These are phyloP conservation scores for Phylloscopus trochiloides DNA, from an alignment of 2,113 vertebrate genomes.

Conservation along the genomic window DNA sequence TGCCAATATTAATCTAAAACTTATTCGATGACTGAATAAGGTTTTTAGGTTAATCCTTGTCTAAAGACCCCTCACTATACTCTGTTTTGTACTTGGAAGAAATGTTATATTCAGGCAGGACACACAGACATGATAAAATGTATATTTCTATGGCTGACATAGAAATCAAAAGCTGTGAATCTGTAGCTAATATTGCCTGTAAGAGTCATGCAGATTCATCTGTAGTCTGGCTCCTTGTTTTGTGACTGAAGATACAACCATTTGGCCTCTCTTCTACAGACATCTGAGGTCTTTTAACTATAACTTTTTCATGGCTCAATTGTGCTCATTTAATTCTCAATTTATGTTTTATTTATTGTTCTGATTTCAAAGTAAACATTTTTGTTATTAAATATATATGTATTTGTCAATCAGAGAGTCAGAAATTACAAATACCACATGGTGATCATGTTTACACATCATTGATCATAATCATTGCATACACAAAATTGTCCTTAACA, in stretches of 20 bases:
- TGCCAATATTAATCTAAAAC: not conserved
- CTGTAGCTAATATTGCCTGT: not conserved
- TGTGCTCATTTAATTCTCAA: not conserved
- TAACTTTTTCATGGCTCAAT: not conserved
- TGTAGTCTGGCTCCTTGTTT: not conserved
- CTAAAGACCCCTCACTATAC: not conserved
- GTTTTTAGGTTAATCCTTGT: not conserved
- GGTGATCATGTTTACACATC: fast-evolving
- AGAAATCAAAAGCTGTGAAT: not conserved
- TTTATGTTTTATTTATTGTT: not conserved
- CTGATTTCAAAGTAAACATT: not conserved
- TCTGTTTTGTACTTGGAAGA: not conserved
- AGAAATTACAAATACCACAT: not conserved
- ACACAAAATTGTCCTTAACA: not conserved
- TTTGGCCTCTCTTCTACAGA: not conserved
- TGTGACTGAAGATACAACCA: not conserved
- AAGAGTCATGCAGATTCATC: not conserved
- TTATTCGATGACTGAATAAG: not conserved
- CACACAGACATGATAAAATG: not conserved
- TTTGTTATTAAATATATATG: not conserved
- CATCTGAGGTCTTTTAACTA: not conserved
- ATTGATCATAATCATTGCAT: not conserved
- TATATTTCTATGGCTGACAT: not conserved
- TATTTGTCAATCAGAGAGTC: not conserved
- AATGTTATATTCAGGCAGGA: not conserved